Evolutionary conservation across 2,888 invertebrate genomes (phyloP).

Genomic region (Mycalesis mineus): DNA sequence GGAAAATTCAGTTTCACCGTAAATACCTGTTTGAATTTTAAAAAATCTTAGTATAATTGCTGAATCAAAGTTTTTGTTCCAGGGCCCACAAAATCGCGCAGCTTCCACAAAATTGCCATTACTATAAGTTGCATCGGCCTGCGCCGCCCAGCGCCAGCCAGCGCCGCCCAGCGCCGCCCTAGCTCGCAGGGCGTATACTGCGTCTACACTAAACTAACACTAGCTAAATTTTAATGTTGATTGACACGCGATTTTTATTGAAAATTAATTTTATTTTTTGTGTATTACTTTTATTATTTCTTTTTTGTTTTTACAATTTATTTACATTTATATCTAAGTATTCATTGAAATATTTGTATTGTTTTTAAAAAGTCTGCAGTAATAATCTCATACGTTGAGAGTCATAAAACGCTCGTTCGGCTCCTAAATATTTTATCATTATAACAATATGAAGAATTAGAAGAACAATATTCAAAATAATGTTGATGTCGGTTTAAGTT

Average conservation of each 20-base stretch:
- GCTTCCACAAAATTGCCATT: constrained; percentile 74
- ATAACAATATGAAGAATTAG: too few species aligned
- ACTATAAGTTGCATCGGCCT: constrained; percentile 48
- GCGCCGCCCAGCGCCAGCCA: too few species aligned
- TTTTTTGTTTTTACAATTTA: constrained; percentile 38
- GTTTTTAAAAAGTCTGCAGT: constrained; percentile 1
- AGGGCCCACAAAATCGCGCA: constrained; percentile 50
- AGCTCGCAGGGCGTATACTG: constrained; percentile 62
- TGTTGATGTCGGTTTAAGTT: too few species aligned
- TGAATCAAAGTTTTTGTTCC: too few species aligned
- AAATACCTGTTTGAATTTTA: too few species aligned
- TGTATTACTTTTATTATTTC: constrained; percentile 45
- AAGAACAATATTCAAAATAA: too few species aligned
- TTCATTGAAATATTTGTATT: constrained; percentile 18
- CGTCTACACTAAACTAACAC: constrained; percentile 34
- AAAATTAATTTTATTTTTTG: constrained; percentile 51
- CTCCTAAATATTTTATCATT: too few species aligned
- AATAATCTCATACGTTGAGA: neutral
- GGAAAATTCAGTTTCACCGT: too few species aligned
- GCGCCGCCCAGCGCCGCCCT: constrained; percentile 38
- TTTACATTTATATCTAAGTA: constrained; percentile 13
- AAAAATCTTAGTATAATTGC: too few species aligned
- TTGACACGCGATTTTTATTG: constrained; percentile 27
- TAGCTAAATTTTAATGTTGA: constrained; percentile 43
- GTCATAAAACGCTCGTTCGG: too few species aligned